These are phyloP conservation scores for Phyto melanocephala DNA, from an alignment of 2,888 invertebrate genomes.

Conservation along the genomic window DNA sequence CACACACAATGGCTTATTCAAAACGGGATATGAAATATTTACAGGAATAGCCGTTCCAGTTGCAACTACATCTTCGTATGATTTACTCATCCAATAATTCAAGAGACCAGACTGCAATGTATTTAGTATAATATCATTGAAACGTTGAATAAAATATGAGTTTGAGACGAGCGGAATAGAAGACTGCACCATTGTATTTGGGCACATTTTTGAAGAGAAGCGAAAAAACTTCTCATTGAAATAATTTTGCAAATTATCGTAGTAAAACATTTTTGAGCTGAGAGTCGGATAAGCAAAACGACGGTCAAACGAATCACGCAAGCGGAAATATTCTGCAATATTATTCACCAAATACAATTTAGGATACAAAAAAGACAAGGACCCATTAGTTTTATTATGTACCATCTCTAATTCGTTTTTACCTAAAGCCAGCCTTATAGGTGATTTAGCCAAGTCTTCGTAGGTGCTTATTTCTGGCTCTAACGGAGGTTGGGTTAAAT, in stretches of 20 bases:
- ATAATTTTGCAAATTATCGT: slow-evolving; percentile 1
- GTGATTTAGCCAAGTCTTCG: slow-evolving; percentile 21
- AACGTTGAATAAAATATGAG: slow-evolving; percentile 20
- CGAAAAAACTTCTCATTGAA: slow-evolving; percentile 21
- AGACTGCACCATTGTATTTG: slow-evolving; percentile 35
- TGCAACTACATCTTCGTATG: slow-evolving; percentile 34
- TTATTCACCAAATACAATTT: background rate
- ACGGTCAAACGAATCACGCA: slow-evolving; percentile 40
- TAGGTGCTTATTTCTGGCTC: slow-evolving; percentile 23
- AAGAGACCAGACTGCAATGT: slow-evolving; percentile 43
- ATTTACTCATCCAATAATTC: slow-evolving; percentile 44
- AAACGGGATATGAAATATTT: background rate
- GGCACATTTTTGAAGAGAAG: slow-evolving; percentile 40
- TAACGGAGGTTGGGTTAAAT: slow-evolving; percentile 29
- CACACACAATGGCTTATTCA: background rate
- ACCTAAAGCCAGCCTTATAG: slow-evolving; percentile 31
- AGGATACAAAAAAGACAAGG: background rate
- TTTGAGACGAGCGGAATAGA: slow-evolving; percentile 38
- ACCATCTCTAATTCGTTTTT: background rate
- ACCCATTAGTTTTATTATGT: background rate
- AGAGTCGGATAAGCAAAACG: slow-evolving; percentile 29
- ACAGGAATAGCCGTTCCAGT: slow-evolving; percentile 6
- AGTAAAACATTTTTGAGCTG: slow-evolving; percentile 32
- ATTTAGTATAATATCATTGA: slow-evolving; percentile 37
- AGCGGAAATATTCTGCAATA: background rate